Evolutionary conservation across 92 coral and sea anemone species (phyloP), one percentile per base, ranked within the genome.

Genomic region (Porites cylindrica): DNA sequence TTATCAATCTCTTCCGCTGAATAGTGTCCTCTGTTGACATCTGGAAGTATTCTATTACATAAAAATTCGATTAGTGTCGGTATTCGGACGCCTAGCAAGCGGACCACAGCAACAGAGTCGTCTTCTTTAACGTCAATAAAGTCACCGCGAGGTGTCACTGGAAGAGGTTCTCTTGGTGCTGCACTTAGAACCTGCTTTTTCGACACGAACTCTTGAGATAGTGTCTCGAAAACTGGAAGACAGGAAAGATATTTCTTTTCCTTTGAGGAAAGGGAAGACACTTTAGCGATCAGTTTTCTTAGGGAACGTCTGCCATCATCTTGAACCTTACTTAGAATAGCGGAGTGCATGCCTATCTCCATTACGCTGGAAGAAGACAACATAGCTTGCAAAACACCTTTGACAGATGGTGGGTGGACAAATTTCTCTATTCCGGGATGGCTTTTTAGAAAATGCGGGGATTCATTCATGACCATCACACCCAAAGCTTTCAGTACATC

Each of bases 211-310:
- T 11, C 84, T 72, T 47, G 82, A 65, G 66, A 53, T 8, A 77
- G 51, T 4, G 92, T 92, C 79, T 92, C 92, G 50, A 94, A 92
- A 60, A 94, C 24, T 2, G 95, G 95, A 26, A 94, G 69, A 11
- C 66, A 58, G 24, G 32, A n/a, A 1, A 94, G 73, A 51, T 76
- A 64, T 52, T 90, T 10, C 56, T 47, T 76, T 72, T 87, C 90
- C 7, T 77, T 59, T 5, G 19, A 1, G 20, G 63, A 29, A 11
- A 84, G 66, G 7, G 38, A 43, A 0, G 68, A 6, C 12, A 66
- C 68, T 14, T 90, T 80, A 6, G 95, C 84, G 24, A 94, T 24
- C 20, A 94, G 88, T 6, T 26, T 23, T 24, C 95, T 77, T 72
- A 94, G 64, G 7, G 82, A 26, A 1, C 85, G 92, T 68, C 72